These are phyloP conservation scores for Sebastes miniatus DNA, from an alignment of 2,797 vertebrate genomes.

Conservation along the genomic window DNA sequence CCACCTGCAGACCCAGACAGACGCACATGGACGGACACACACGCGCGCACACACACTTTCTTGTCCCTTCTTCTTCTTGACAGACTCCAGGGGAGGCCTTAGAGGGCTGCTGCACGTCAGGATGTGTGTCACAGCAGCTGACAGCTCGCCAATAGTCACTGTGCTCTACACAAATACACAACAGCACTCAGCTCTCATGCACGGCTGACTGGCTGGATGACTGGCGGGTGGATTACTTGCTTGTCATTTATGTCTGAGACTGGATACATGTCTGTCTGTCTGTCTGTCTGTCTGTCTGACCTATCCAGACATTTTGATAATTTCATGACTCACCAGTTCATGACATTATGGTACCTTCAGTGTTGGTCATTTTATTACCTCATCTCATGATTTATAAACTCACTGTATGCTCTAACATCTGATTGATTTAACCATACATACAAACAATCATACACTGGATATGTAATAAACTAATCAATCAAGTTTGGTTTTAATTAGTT, in stretches of 20 bases:
- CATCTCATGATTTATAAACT: background rate
- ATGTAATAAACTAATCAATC: conserved; percentile 4
- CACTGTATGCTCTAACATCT: background rate
- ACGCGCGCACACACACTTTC: conserved; percentile 17
- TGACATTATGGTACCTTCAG: background rate
- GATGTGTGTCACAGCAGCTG: conserved; percentile 66
- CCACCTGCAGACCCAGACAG: conserved; percentile 53
- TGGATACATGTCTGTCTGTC: conserved; percentile 2
- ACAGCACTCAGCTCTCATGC: conserved; percentile 26
- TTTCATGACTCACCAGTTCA: conserved; percentile 56
- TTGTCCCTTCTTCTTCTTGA: conserved; percentile 49
- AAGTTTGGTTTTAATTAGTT: too few species aligned
- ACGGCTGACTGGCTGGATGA: conserved; percentile 46
- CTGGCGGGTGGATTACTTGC: conserved; percentile 56
- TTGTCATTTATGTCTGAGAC: conserved; percentile 52
- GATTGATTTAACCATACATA: conserved; percentile 6
- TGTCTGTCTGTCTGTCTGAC: background rate
- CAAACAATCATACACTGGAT: background rate
- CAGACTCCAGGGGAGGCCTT: conserved; percentile 55
- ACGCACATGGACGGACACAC: conserved; percentile 31
- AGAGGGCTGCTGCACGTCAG: conserved; percentile 50
- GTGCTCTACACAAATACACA: conserved; percentile 57
- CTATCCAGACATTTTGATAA: conserved; percentile 39
- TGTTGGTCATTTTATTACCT: background rate
- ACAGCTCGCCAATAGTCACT: conserved; percentile 75